These are phyloP conservation scores for Aphidius ervi DNA, from an alignment of 1,140 invertebrate species.

Conservation along the genomic window DNA sequence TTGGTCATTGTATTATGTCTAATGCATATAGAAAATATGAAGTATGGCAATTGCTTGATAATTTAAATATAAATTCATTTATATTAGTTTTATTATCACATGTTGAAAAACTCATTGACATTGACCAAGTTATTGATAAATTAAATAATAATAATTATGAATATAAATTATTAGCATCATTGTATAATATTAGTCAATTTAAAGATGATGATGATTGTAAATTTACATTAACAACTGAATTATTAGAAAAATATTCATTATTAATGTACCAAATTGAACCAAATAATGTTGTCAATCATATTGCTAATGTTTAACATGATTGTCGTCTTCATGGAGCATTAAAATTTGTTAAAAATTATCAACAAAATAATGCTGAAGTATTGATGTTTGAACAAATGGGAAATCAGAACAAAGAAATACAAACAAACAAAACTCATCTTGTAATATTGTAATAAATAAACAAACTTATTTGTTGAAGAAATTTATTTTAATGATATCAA, in stretches of 20 bases:
- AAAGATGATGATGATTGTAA: constrained; percentile 48
- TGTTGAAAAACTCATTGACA: constrained; percentile 29
- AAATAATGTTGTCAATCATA: constrained; percentile 41
- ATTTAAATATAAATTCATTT: constrained; percentile 38
- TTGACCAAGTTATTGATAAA: constrained; percentile 42
- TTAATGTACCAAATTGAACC: constrained; percentile 65
- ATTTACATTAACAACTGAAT: constrained; percentile 51
- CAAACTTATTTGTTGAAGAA: too few relatives aligned
- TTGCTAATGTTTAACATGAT: constrained; percentile 40
- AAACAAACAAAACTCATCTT: neutral
- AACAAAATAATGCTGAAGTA: constrained; percentile 45
- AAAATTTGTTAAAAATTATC: constrained; percentile 40
- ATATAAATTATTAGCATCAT: constrained; percentile 61
- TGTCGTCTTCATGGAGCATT: constrained; percentile 45
- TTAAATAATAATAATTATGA: constrained; percentile 50
- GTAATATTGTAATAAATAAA: neutral
- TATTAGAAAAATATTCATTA: constrained; percentile 63
- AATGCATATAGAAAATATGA: constrained; percentile 40
- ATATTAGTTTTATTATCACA: constrained; percentile 35
- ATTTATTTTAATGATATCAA: too few relatives aligned
- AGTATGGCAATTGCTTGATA: constrained; percentile 45
- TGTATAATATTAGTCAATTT: constrained; percentile 55
- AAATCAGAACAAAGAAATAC: constrained; percentile 32
- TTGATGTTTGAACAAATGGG: constrained; percentile 48
- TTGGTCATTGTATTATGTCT: constrained; percentile 44